Evolutionary conservation across 2,888 invertebrate genomes (phyloP).

Genomic region (Drosophila merina): DNA sequence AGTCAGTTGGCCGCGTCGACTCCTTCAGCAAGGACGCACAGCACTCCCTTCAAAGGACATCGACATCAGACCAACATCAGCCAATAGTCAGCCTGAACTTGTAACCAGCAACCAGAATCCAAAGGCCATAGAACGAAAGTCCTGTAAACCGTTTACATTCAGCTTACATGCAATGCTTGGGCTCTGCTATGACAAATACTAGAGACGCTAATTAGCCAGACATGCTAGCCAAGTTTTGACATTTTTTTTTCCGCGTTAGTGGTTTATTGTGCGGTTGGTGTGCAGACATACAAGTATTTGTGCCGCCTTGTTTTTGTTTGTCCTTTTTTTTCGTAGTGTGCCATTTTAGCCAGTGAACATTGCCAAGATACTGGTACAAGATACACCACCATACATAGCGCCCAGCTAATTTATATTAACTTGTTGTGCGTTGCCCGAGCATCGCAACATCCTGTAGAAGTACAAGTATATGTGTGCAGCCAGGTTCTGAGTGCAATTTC

Average conservation of each 20-base stretch:
- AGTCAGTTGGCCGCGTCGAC: slow-evolving; percentile 83
- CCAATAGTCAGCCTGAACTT: slow-evolving; percentile 21
- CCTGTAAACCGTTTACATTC: slow-evolving; percentile 67
- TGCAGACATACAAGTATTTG: slow-evolving; percentile 6
- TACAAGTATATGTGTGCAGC: slow-evolving; percentile 12
- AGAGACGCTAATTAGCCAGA: slow-evolving; percentile 37
- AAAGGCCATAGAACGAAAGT: slow-evolving; percentile 6
- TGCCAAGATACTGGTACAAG: slow-evolving; percentile 35
- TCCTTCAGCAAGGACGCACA: slow-evolving; percentile 83
- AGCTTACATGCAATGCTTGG: slow-evolving; percentile 58
- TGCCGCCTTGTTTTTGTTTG: slow-evolving; percentile 31
- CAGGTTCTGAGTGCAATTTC: slow-evolving; percentile 63
- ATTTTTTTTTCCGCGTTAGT: slow-evolving; percentile 34
- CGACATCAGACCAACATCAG: slow-evolving; percentile 15
- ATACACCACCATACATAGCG: slow-evolving; percentile 25
- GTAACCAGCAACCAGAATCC: slow-evolving; percentile 3
- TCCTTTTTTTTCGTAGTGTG: slow-evolving; percentile 37
- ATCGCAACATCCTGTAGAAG: slow-evolving; percentile 1
- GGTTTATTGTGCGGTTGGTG: slow-evolving; percentile 8
- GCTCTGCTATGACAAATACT: slow-evolving; percentile 34
- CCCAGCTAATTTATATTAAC: slow-evolving; percentile 55
- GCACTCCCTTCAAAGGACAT: slow-evolving; percentile 47
- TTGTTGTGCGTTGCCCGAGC: slow-evolving; percentile 40
- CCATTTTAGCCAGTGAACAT: slow-evolving; percentile 62
- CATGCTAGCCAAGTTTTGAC: slow-evolving; percentile 33